Evolutionary conservation across 2,797 vertebrate species (phyloP).

Genomic region (Phrynocephalus vlangalii): DNA sequence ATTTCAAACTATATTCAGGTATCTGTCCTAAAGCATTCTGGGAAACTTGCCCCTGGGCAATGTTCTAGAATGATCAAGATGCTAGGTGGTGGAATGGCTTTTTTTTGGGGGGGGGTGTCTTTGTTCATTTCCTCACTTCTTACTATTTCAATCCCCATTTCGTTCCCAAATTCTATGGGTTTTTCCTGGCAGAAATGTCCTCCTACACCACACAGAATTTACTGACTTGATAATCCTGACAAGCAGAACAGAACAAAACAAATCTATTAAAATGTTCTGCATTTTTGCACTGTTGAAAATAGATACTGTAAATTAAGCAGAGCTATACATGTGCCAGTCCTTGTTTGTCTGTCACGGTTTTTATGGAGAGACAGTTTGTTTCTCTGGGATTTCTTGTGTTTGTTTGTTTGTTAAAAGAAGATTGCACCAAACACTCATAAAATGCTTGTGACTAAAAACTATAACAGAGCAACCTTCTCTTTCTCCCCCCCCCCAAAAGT

Average conservation of each 20-base stretch:
- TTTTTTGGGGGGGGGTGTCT: too few relatives aligned
- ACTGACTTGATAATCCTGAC: background rate
- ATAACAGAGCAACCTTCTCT: background rate
- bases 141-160: background rate
- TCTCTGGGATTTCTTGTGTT: background rate
- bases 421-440: background rate
- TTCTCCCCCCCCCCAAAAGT: background rate
- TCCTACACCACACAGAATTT: background rate
- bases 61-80: too few relatives aligned
- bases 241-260: background rate
- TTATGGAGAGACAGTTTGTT: background rate
- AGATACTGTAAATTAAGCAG: background rate
- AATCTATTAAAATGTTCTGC: background rate
- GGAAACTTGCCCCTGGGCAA: background rate
- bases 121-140: background rate
- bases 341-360: background rate
- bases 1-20: background rate
- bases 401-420: background rate
- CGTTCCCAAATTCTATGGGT: background rate
- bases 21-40: background rate
- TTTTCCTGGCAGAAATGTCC: background rate
- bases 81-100: too few relatives aligned
- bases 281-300: slow-evolving; percentile 4
- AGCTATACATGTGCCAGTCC: background rate
- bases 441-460: background rate